A percentile compares a stretch with the other conserved stretches of the same genome.
Conservation (phyloP, 2,113 vertebrate species). For the Pollachius pollachius region DNA sequence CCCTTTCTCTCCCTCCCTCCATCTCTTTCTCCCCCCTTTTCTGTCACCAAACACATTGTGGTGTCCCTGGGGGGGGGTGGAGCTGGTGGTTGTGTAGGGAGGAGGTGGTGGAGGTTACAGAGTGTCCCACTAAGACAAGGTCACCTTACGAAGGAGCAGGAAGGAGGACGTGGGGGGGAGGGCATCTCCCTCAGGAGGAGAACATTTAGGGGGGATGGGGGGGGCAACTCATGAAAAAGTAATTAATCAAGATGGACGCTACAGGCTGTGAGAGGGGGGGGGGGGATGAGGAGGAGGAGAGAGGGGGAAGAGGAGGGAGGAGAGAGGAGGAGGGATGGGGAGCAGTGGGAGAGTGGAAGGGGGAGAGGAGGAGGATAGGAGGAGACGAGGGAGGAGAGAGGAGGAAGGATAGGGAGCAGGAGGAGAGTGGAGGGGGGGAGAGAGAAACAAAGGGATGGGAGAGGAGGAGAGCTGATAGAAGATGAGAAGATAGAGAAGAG, state of each 20-base stretch:
- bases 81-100: constrained; percentile 25
- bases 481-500: too few relatives aligned
- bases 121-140: constrained; percentile 56
- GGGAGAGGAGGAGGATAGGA: too few relatives aligned
- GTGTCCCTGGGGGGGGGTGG: constrained; percentile 5
- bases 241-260: constrained; percentile 65
- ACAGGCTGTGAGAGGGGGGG: constrained; percentile 41
- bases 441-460: too few relatives aligned
- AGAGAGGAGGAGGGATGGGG: background rate
- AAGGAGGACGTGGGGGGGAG: background rate
- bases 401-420: constrained; percentile 12
- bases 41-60: too few relatives aligned
- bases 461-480: too few relatives aligned
- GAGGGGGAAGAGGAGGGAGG: background rate
- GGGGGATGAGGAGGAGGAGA: background rate
- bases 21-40: too few relatives aligned
- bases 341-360: constrained; percentile 2
- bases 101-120: constrained; percentile 32
- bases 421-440: background rate
- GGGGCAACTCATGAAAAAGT: constrained; percentile 62
- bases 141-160: constrained; percentile 59
- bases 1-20: too few relatives aligned
- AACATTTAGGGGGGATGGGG: constrained; percentile 12
- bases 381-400: too few relatives aligned
- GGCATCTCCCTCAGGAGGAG: constrained; percentile 40